Conservation (phyloP, 2,797 vertebrate species). For the Monodelphis domestica region DNA sequence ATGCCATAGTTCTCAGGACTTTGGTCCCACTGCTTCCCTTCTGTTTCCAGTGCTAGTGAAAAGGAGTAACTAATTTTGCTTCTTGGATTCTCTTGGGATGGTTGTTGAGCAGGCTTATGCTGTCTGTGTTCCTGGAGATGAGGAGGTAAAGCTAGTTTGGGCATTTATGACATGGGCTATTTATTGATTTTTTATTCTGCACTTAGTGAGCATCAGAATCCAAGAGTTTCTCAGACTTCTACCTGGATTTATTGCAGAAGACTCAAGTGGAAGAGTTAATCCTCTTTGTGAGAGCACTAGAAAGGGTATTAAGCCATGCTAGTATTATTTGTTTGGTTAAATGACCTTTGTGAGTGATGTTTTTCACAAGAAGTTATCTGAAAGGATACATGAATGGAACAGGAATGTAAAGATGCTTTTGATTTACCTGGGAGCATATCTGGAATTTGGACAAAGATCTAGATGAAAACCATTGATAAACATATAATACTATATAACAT, state of each 20-base stretch:
- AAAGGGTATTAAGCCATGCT: neutral
- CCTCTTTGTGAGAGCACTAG: neutral
- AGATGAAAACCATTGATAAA: neutral
- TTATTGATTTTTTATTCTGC: constrained; percentile 39
- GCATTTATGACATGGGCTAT: constrained; percentile 46
- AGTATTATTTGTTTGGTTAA: neutral
- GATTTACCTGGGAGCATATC: neutral
- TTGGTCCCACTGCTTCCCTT: neutral
- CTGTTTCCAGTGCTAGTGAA: neutral
- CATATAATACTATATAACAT: neutral
- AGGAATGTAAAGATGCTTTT: neutral
- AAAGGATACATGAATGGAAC: neutral
- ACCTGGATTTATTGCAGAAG: constrained; percentile 35
- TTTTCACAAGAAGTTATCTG: neutral
- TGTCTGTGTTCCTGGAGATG: constrained; percentile 48
- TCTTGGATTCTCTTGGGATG: neutral
- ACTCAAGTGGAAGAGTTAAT: neutral
- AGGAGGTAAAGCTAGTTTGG: constrained; percentile 59
- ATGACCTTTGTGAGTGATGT: neutral
- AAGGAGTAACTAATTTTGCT: neutral
- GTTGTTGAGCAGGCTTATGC: constrained; percentile 10
- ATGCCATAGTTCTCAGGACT: neutral
- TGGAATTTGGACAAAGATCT: neutral
- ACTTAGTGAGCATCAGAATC: neutral
- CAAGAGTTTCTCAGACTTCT: constrained; percentile 9